Percentiles rank a stretch among this genome's conserved stretches.
These are phyloP conservation scores for Chitala chitala DNA, from an alignment of 2,113 vertebrate species.

Conservation along the genomic window DNA sequence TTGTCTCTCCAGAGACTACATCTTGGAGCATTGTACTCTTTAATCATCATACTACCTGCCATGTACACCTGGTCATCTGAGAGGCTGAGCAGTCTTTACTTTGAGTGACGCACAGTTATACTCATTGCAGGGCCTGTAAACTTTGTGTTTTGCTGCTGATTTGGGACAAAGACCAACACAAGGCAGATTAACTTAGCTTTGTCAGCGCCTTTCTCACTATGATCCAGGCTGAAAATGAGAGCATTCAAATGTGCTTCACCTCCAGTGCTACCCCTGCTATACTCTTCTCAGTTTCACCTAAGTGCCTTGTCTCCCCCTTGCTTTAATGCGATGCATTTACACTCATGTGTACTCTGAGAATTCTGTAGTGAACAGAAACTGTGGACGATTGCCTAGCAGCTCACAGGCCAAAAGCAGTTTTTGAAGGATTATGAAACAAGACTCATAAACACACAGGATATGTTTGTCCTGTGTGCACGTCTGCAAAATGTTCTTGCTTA, in stretches of 20 bases:
- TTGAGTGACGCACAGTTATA: background rate
- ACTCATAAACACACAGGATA: no score
- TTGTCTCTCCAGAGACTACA: no score
- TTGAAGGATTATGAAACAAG: no score
- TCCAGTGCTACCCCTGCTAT: background rate
- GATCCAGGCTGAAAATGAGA: conserved; percentile 40
- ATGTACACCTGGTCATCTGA: no score
- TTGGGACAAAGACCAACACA: conserved; percentile 2
- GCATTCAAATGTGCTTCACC: background rate
- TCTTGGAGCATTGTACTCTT: no score
- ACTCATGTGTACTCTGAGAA: background rate
- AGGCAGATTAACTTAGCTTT: background rate
- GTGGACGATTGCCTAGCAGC: background rate
- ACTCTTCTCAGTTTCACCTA: conserved; percentile 22
- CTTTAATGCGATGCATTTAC: conserved; percentile 17
- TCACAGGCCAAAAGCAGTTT: background rate
- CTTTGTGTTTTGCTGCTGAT: conserved; percentile 3
- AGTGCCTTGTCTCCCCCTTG: conserved; percentile 54
- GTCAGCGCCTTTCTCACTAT: background rate
- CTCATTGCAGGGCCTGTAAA: background rate
- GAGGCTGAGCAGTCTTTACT: no score
- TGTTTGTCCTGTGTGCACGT: no score
- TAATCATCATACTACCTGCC: no score
- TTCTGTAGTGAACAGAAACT: background rate
- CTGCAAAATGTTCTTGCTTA: no score